Evolutionary conservation across 2,888 invertebrate species (phyloP).

Genomic region (Plutella xylostella): DNA sequence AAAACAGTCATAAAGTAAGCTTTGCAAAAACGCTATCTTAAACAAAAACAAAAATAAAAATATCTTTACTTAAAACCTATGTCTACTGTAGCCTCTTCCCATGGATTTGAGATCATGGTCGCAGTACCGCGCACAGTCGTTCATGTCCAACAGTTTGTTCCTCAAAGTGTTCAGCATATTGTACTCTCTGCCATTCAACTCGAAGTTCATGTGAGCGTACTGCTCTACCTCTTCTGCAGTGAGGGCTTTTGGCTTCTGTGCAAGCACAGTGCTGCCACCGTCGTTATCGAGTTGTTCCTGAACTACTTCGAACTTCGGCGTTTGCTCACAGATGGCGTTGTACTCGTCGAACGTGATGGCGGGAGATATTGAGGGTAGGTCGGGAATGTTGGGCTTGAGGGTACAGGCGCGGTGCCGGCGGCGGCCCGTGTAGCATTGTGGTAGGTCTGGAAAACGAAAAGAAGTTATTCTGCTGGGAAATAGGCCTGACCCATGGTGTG

Average conservation of each 20-base stretch:
- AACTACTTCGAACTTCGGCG: conserved; percentile 12
- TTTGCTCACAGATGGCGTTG: conserved; percentile 24
- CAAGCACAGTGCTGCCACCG: conserved; percentile 29
- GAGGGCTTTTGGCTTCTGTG: conserved; percentile 15
- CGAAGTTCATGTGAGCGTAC: conserved; percentile 29
- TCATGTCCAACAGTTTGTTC: conserved; percentile 36
- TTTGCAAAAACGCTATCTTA: no score
- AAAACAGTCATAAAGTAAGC: no score
- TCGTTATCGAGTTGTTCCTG: conserved; percentile 18
- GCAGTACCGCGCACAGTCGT: conserved; percentile 33
- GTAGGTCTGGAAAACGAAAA: conserved; percentile 26
- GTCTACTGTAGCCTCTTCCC: no score
- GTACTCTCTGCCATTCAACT: conserved; percentile 24
- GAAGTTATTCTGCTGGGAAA: no score
- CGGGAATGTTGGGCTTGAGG: conserved; percentile 28
- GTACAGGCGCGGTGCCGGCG: conserved; percentile 31
- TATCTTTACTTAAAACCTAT: no score
- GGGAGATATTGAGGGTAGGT: conserved; percentile 23
- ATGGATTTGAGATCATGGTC: conserved; percentile 31
- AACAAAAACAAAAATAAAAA: no score
- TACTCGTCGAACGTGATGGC: conserved; percentile 25
- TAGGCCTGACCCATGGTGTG: no score
- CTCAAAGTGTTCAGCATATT: conserved; percentile 33
- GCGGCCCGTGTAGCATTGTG: conserved; percentile 25
- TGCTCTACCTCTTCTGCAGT: conserved; percentile 32